Evolutionary conservation across 2,113 vertebrate genomes (phyloP).

Genomic region (Corythornis cristatus): DNA sequence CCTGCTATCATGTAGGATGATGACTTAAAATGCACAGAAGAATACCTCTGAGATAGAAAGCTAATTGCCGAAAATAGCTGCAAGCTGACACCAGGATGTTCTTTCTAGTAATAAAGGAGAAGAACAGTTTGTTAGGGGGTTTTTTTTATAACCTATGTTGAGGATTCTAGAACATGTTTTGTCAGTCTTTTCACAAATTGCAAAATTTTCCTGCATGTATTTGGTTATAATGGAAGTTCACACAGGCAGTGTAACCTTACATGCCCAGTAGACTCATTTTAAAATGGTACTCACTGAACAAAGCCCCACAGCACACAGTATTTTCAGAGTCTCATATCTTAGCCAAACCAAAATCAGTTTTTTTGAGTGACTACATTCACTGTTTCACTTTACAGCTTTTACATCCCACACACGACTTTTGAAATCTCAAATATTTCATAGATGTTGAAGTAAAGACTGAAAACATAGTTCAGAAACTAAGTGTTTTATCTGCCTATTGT

Average conservation of each 20-base stretch:
- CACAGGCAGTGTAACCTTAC: background rate
- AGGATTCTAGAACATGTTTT: background rate
- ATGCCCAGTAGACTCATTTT: background rate
- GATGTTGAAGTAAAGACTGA: background rate
- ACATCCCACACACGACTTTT: background rate
- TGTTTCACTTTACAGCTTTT: background rate
- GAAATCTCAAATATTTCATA: constrained; percentile 12
- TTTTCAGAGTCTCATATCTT: background rate
- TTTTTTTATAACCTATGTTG: background rate
- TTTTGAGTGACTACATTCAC: background rate
- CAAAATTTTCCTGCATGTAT: background rate
- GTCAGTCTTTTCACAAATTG: background rate
- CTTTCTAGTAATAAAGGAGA: background rate
- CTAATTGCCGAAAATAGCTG: background rate
- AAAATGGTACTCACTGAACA: background rate
- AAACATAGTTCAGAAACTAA: background rate
- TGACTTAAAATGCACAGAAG: background rate
- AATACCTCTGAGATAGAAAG: background rate
- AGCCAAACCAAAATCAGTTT: background rate
- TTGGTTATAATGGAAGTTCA: background rate
- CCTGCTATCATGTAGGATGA: rapidly evolving
- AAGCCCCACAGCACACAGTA: background rate
- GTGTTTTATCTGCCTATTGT: background rate
- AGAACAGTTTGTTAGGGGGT: background rate
- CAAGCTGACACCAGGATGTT: background rate